These are phyloP conservation scores for Diceros bicornis DNA, from an alignment of 2,797 vertebrate species.

Conservation along the genomic window DNA sequence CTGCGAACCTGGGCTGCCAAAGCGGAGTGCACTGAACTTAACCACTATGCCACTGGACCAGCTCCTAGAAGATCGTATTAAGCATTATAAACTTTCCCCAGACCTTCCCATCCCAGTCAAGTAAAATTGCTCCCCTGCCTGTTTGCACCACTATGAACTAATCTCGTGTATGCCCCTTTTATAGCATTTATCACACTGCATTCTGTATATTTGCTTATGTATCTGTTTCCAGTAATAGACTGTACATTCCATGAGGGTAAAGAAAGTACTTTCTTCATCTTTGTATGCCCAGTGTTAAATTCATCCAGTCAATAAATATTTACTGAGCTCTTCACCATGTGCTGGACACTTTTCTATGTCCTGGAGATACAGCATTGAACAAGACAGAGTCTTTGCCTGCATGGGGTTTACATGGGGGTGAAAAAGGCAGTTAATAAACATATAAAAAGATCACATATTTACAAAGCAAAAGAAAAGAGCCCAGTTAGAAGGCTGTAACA, in stretches of 20 bases:
- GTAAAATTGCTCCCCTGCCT: not conserved
- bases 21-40: too few relatives aligned
- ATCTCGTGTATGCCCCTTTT: not conserved
- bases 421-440: not conserved
- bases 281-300: not conserved
- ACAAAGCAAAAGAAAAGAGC: not conserved
- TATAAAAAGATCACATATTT: not conserved
- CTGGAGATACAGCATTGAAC: not conserved
- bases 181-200: not conserved
- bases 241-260: not conserved
- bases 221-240: not conserved
- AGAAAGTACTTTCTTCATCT: not conserved
- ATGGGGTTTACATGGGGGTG: not conserved
- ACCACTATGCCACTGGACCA: too few relatives aligned
- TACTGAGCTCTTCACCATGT: not conserved
- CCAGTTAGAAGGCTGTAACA: not conserved
- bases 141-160: not conserved
- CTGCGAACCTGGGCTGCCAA: too few relatives aligned
- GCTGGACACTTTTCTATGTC: not conserved
- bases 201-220: not conserved
- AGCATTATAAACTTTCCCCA: not conserved
- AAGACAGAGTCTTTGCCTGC: not conserved
- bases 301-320: not conserved
- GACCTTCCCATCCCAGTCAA: not conserved
- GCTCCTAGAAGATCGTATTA: not conserved